A percentile compares a stretch with the other conserved stretches of the same genome.
phyloP scores from a whole-genome alignment of 2,797 vertebrate species.

The Champsocephalus gunnari region DNA sequence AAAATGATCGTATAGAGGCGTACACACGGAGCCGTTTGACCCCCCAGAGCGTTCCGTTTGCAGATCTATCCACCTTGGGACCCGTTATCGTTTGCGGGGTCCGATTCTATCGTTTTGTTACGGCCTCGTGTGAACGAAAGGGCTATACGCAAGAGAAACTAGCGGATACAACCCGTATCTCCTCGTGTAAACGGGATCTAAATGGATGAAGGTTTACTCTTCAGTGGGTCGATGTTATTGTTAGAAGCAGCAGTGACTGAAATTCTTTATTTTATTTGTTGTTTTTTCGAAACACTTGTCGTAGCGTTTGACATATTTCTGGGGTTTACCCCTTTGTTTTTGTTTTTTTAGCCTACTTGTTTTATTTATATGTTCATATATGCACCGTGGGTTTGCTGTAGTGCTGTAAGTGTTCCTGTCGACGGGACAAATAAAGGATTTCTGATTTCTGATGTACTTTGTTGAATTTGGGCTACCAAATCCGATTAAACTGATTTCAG shows the following conservation, averaged over 20 bases:
- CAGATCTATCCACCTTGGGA: no score
- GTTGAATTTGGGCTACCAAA: background rate
- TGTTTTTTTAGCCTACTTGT: background rate
- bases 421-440: no score
- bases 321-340: background rate
- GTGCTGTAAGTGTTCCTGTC: no score
- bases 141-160: no score
- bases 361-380: background rate
- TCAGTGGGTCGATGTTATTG: background rate
- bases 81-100: no score
- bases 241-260: background rate
- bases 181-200: background rate
- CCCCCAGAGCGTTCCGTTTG: no score
- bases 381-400: no score
- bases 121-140: no score
- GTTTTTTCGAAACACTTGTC: background rate
- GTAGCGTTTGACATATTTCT: background rate
- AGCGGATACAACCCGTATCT: no score
- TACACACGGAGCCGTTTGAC: no score
- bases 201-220: constrained; percentile 6
- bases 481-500: background rate
- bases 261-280: background rate
- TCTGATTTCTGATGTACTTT: constrained; percentile 1
- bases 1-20: no score
- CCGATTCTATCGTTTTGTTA: no score